Evolutionary conservation across 2,113 vertebrate species (phyloP), one percentile per base, ranked within the genome.

Genomic region (Phrynocephalus versicolor): DNA sequence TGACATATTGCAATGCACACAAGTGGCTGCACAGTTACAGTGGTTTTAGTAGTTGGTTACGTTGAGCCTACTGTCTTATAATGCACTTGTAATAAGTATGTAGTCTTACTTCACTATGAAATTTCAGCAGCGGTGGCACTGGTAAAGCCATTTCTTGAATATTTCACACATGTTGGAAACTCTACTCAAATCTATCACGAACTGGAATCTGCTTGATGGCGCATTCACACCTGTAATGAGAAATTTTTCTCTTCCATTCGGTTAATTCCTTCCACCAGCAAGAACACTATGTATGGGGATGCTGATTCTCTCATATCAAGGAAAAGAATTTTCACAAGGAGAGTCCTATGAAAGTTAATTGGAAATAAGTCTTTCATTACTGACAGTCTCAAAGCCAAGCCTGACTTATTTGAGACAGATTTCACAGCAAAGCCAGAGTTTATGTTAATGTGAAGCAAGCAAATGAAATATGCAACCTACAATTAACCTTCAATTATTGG

Each of bases 391-490:
- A 37, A 1, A 81, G 37, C 15, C 62, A 77, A 35, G 35, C 30
- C n/a, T 39, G 57, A 21, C 30, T 27, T 0, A 2, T 21, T 45
- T 1, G 16, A 51, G 14, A 39, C 6, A 18, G 85, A 82, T 7
- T 3, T 70, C 78, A 60, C 37, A 39, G 6, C 14, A n/a, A 72
- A 30, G n/a, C 80, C 8, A 18, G 2, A 5, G 60, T 70, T 14
- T 74, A 6, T 0, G 0, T n/a, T 1, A 4, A 0, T 0, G 6
- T 2, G 37, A 69, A 0, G 65, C 65, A n/a, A 9, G 69, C 69
- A 72, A 81, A 73, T 0, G 0, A 1, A 13, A 79, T 27, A 62
- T 0, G 71, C 27, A 76, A 87, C 35, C 18, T 27, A 0, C n/a
- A 8, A 69, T 7, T 0, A 87, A 82, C 57, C 75, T 45, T 35